These are phyloP conservation scores for Lates calcarifer DNA, from an alignment of 2,113 vertebrate species.

Conservation along the genomic window DNA sequence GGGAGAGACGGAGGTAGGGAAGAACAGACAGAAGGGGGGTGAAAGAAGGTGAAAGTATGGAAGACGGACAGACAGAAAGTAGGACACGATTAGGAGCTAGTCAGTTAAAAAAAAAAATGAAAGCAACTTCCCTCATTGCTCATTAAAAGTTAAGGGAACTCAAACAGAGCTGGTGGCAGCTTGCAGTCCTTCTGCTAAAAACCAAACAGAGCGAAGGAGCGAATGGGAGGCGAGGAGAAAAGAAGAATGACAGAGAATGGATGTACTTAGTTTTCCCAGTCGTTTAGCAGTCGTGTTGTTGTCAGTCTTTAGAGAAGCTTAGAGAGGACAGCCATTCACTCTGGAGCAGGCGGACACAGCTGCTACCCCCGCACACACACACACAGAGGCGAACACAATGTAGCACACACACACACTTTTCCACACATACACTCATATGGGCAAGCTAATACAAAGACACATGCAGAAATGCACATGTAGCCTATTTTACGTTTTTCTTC, in stretches of 20 bases:
- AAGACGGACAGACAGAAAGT: conserved; percentile 43
- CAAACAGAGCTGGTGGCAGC: conserved; percentile 82
- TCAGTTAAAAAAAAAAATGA: conserved; percentile 49
- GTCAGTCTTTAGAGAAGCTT: conserved; percentile 72
- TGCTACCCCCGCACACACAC: conserved; percentile 46
- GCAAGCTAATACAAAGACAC: neutral
- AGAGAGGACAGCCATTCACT: conserved; percentile 66
- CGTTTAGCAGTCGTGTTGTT: conserved; percentile 74
- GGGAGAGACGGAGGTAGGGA: neutral
- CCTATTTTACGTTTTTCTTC: neutral
- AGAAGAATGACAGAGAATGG: conserved; percentile 72
- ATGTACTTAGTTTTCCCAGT: conserved; percentile 76
- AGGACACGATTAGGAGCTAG: conserved; percentile 55
- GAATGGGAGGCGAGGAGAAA: conserved; percentile 62
- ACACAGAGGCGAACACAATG: neutral
- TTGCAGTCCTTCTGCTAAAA: conserved; percentile 71
- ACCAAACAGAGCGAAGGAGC: conserved; percentile 71
- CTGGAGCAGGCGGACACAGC: conserved; percentile 62
- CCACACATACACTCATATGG: neutral
- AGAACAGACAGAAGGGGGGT: neutral
- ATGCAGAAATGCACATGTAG: neutral
- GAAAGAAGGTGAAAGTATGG: conserved; percentile 42
- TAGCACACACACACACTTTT: neutral
- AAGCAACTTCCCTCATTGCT: conserved; percentile 62
- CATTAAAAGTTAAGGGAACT: conserved; percentile 81